Evolutionary conservation across 2,113 vertebrate genomes (phyloP).

Genomic region (Myocastor coypus): DNA sequence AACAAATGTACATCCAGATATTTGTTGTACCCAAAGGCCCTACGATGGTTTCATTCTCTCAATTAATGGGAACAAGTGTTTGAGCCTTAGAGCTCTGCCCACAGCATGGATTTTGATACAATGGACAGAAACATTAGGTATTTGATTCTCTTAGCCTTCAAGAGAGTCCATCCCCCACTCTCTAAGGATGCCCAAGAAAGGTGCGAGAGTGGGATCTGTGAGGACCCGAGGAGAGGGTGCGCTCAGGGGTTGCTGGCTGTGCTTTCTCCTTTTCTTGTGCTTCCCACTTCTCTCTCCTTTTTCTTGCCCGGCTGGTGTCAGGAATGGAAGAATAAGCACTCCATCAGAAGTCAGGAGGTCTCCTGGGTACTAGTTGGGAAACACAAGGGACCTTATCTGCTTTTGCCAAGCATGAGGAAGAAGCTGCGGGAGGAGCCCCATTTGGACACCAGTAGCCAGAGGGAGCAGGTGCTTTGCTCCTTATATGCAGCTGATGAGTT

Average conservation of each 20-base stretch:
- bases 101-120: not conserved
- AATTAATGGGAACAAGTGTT: not conserved
- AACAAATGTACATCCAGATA: not conserved
- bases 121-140: not conserved
- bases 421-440: slow-evolving; percentile 58
- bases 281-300: not conserved
- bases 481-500: slow-evolving; percentile 68
- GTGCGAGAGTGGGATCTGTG: not conserved
- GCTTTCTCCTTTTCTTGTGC: not conserved
- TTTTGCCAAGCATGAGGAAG: slow-evolving; percentile 74
- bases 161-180: not conserved
- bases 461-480: slow-evolving; percentile 81
- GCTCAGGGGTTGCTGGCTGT: not conserved
- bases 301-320: slow-evolving; percentile 70
- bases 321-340: slow-evolving; percentile 83
- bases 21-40: not conserved
- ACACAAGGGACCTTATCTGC: slow-evolving; percentile 73
- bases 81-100: not conserved
- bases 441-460: slow-evolving; percentile 81
- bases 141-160: not conserved
- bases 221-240: not conserved
- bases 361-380: slow-evolving; percentile 77
- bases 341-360: slow-evolving; percentile 65
- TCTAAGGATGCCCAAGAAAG: not conserved
- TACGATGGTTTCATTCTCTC: not conserved